Percentiles rank a stretch among this genome's conserved stretches.
Evolutionary conservation across 2,888 invertebrate genomes (phyloP).

Genomic region (Thysanoteuthis rhombus): DNA sequence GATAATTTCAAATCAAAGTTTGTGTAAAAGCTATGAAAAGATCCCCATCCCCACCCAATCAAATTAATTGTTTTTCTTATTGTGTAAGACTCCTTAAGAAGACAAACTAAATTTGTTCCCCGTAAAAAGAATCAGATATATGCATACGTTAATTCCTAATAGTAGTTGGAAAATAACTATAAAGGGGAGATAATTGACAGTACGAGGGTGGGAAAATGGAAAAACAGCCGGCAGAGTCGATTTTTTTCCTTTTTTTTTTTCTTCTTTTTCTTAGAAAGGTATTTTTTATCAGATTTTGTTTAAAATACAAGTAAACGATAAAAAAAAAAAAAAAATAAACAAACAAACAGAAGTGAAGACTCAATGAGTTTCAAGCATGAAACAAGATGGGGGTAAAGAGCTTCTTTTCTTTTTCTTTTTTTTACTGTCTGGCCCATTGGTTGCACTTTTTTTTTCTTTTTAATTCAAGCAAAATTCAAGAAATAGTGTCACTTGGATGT

Average conservation of each 20-base stretch:
- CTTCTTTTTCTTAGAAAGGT: too few species aligned
- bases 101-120: neutral
- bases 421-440: constrained; percentile 12
- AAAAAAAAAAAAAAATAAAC: neutral
- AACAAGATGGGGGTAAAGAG: neutral
- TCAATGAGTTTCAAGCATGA: neutral
- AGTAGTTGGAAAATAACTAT: neutral
- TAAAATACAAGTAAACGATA: neutral
- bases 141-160: neutral
- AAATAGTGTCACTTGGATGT: neutral
- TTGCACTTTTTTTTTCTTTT: neutral
- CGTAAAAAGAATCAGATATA: neutral
- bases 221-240: neutral
- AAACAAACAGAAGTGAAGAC: neutral
- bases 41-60: too few species aligned
- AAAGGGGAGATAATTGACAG: neutral
- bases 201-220: neutral
- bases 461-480: constrained; percentile 12
- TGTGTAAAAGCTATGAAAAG: too few species aligned
- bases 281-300: neutral
- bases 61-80: neutral
- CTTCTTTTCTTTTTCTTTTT: neutral
- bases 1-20: too few species aligned
- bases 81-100: neutral
- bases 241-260: neutral